A percentile compares a stretch with the other conserved stretches of the same genome.
phyloP scores from a whole-genome alignment of 2,888 invertebrate species.

The Apodemia mormo region DNA sequence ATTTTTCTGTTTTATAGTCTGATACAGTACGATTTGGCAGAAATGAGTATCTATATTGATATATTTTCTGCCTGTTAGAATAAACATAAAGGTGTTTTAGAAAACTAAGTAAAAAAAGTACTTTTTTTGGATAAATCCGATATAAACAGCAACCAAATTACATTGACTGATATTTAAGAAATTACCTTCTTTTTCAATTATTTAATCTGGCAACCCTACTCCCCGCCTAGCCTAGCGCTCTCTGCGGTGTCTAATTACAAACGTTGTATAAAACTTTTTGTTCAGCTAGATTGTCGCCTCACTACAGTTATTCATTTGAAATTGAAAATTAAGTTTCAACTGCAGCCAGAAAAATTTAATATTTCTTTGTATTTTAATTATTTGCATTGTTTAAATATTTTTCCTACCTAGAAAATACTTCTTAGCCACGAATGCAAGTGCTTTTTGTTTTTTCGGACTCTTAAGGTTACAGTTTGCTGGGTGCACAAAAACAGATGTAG shows the following conservation, averaged over 20 bases:
- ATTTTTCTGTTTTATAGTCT: too few species aligned
- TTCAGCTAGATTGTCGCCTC: conserved; percentile 63
- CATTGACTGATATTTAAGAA: too few species aligned
- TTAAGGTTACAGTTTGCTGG: not conserved
- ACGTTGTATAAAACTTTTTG: conserved; percentile 68
- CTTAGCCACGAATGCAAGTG: not conserved
- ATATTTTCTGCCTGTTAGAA: too few species aligned
- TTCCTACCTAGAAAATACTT: conserved; percentile 8
- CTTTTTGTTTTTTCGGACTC: not conserved
- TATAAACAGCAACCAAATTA: too few species aligned
- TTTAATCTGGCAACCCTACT: not conserved
- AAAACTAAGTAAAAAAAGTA: too few species aligned
- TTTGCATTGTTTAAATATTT: conserved; percentile 15
- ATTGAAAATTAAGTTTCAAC: conserved; percentile 61
- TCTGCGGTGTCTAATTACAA: conserved; percentile 68
- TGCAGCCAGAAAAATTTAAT: conserved; percentile 35
- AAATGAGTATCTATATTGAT: too few species aligned
- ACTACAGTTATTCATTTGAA: conserved; percentile 65
- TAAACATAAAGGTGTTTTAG: too few species aligned
- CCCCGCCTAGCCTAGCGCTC: conserved; percentile 33
- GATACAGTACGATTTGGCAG: too few species aligned
- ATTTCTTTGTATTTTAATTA: conserved; percentile 25
- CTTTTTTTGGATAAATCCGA: too few species aligned
- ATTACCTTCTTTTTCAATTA: not conserved
- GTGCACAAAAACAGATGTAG: too few species aligned